Evolutionary conservation across 2,888 invertebrate species (phyloP), one percentile per base, ranked within the genome.

Genomic region (Acanthacorydalis orientalis): DNA sequence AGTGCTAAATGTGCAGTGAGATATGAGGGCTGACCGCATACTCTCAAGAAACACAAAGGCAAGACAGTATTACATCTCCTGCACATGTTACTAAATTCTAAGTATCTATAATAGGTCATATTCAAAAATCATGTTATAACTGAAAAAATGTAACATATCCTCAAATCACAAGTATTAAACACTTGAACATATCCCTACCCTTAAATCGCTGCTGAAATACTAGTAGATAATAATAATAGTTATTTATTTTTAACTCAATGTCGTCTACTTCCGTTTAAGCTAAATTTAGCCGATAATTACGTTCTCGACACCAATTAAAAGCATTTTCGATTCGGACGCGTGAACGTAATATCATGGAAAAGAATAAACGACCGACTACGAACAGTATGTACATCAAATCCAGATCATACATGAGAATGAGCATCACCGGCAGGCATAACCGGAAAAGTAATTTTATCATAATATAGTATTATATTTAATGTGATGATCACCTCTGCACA

Each of bases 141-240:
- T 12, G 14, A 37, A 37, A n/a, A 37, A 37, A 37, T 14, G n/a
- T 37, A 37, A 37, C 37, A 37, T 37, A 37, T 37, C 37, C 37
- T 37, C 14, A 12, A n/a, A 37, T 37, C 37, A 37, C 37, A 37
- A 37, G 37, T 37, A 37, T 37, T 14, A 23, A 23, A 23, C 23
- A 23, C 23, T 23, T 23, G 23, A 37, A 37, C 37, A 37, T 37
- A 37, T 39, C 46, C 46, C 46, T 46, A 46, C 39, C 46, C 46
- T 39, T 39, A 38, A 11, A 46, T 39, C 46, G 46, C 46, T 39
- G 39, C 46, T 16, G 39, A 31, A 46, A 39, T 37, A 37, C 37
- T 37, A 37, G 12, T 14, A 37, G 37, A 37, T 37, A 37, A 37
- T 37, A 37, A 14, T 12, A 37, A 23, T 23, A n/a, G n/a, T n/a